These are phyloP conservation scores for Ethmia dodecea DNA, from an alignment of 2,888 invertebrate species.

Conservation along the genomic window DNA sequence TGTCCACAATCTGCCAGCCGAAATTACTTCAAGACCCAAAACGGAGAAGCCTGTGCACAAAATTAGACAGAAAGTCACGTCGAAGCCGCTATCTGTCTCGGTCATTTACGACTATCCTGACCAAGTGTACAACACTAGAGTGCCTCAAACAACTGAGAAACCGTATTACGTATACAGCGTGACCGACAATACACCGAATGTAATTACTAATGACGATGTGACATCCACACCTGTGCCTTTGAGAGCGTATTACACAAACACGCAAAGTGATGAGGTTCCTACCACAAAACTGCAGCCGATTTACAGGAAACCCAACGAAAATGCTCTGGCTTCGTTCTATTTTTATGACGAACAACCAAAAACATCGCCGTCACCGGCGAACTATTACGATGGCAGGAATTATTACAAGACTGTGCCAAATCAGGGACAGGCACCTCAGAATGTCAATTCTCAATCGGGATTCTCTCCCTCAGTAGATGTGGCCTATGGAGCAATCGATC, in stretches of 20 bases:
- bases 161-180: constrained; percentile 73
- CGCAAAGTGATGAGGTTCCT: constrained; percentile 70
- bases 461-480: constrained; percentile 60
- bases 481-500: constrained; percentile 63
- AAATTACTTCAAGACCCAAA: constrained; percentile 54
- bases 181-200: constrained; percentile 52
- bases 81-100: constrained; percentile 68
- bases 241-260: constrained; percentile 77
- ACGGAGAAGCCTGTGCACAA: constrained; percentile 65
- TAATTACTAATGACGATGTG: constrained; percentile 53
- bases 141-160: constrained; percentile 61
- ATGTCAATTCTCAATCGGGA: constrained; percentile 46
- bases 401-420: constrained; percentile 62
- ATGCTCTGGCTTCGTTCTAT: constrained; percentile 79
- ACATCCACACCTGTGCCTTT: constrained; percentile 80
- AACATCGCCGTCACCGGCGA: constrained; percentile 75
- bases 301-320: constrained; percentile 59
- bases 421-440: constrained; percentile 34
- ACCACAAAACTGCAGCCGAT: constrained; percentile 75
- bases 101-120: constrained; percentile 69
- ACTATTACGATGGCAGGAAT: constrained; percentile 65
- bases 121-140: constrained; percentile 52
- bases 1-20: constrained; percentile 57
- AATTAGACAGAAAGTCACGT: constrained; percentile 66
- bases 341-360: constrained; percentile 81